Evolutionary conservation across 1,140 invertebrate genomes (phyloP).

Genomic region (Hylaeus anthracinus): DNA sequence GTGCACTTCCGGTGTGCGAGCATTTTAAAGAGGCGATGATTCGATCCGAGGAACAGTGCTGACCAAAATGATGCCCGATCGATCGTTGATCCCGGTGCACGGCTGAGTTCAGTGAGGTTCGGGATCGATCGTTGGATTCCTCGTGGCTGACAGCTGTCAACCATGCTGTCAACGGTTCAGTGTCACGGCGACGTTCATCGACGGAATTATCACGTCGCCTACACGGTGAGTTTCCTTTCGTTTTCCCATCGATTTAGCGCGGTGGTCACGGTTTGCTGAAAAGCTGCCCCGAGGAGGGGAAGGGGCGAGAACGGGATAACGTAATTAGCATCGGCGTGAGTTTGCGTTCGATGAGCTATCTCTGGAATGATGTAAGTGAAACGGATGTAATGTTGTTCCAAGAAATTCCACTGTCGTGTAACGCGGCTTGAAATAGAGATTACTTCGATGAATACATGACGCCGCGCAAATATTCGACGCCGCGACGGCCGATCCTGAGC

Average conservation of each 20-base stretch:
- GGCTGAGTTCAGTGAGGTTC: slow-evolving; percentile 31
- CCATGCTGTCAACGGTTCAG: slow-evolving; percentile 65
- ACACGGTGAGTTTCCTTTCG: slow-evolving; percentile 57
- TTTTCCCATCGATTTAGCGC: not conserved
- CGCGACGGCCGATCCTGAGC: not conserved
- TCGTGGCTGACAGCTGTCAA: slow-evolving; percentile 54
- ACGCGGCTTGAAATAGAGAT: slow-evolving; percentile 50
- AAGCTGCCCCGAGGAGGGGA: too few relatives aligned
- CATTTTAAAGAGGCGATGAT: slow-evolving; percentile 13
- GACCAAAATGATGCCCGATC: slow-evolving; percentile 34
- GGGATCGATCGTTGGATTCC: slow-evolving; percentile 38
- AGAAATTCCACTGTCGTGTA: slow-evolving; percentile 48
- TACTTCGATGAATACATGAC: slow-evolving; percentile 36
- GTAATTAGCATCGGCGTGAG: slow-evolving; percentile 1
- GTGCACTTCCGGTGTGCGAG: not conserved
- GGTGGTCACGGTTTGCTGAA: too few relatives aligned
- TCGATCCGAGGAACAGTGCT: not conserved
- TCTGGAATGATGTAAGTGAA: slow-evolving; percentile 45
- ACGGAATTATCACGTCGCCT: slow-evolving; percentile 60
- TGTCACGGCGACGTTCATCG: slow-evolving; percentile 59
- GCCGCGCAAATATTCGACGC: not conserved
- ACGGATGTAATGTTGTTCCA: slow-evolving; percentile 48
- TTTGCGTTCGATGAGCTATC: slow-evolving; percentile 12
- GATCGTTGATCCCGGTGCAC: slow-evolving; percentile 34
- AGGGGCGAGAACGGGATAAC: not conserved